Conservation (phyloP, 2,797 vertebrate genomes). For the Fistularia commersonii region DNA sequence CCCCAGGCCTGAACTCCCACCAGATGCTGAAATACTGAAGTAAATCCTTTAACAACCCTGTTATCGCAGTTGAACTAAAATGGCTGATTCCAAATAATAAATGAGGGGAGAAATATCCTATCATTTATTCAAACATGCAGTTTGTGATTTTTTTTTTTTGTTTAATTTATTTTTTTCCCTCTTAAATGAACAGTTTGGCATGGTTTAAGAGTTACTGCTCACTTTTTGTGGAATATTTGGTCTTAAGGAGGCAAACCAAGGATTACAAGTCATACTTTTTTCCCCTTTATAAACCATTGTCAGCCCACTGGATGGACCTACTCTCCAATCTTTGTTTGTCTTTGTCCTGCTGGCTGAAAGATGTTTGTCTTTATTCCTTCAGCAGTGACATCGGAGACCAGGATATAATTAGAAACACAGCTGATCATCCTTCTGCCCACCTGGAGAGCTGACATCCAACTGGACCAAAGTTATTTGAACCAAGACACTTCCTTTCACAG, state of each 20-base stretch:
- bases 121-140: slow-evolving; percentile 36
- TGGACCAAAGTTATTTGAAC: slow-evolving; percentile 63
- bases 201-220: slow-evolving; percentile 38
- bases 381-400: slow-evolving; percentile 37
- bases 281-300: slow-evolving; percentile 13
- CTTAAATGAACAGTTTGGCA: slow-evolving; percentile 24
- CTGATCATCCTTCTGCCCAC: slow-evolving; percentile 26
- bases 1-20: slow-evolving; percentile 40
- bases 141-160: not conserved
- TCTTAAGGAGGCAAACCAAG: slow-evolving; percentile 42
- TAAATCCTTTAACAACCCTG: slow-evolving; percentile 35
- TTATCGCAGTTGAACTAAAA: no score
- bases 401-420: slow-evolving; percentile 37
- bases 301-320: slow-evolving; percentile 27
- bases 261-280: slow-evolving; percentile 25
- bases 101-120: slow-evolving; percentile 25
- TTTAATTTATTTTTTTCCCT: slow-evolving; percentile 3
- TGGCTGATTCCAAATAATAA: no score
- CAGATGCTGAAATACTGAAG: slow-evolving; percentile 81
- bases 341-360: slow-evolving; percentile 15
- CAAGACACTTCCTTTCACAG: slow-evolving; percentile 35
- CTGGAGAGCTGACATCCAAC: slow-evolving; percentile 34
- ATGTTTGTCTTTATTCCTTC: slow-evolving; percentile 41
- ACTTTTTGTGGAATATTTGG: slow-evolving; percentile 30
- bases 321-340: slow-evolving; percentile 4